phyloP scores from a whole-genome alignment of 2,888 invertebrate species.

The Himalopsyche anomala region DNA sequence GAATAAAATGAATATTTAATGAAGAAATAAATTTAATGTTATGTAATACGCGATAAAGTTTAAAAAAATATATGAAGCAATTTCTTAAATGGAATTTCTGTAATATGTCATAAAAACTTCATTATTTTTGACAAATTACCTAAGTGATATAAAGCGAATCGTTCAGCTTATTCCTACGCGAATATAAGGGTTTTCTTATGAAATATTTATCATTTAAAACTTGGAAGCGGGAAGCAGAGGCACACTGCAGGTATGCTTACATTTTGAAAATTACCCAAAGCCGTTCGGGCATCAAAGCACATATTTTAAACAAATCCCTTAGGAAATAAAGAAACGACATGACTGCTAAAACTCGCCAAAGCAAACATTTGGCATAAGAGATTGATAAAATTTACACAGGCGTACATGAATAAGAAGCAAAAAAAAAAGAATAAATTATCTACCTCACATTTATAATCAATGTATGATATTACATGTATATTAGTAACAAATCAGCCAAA shows the following conservation, averaged over 20 bases:
- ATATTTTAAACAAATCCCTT: slow-evolving; percentile 53
- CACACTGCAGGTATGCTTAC: slow-evolving; percentile 30
- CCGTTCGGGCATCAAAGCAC: slow-evolving; percentile 48
- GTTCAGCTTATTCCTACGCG: neutral
- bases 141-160: slow-evolving; percentile 20
- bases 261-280: slow-evolving; percentile 37
- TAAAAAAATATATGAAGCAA: too few relatives aligned
- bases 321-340: slow-evolving; percentile 55
- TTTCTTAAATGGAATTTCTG: neutral
- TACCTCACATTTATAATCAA: neutral
- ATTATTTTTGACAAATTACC: slow-evolving; percentile 22
- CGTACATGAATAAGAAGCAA: slow-evolving; percentile 4
- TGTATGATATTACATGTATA: neutral
- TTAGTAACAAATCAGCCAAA: neutral
- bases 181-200: neutral
- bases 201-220: slow-evolving; percentile 35
- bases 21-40: too few relatives aligned
- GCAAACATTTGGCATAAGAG: slow-evolving; percentile 51
- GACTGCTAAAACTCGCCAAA: slow-evolving; percentile 49
- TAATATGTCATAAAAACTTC: neutral
- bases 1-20: too few relatives aligned
- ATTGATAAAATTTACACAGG: slow-evolving; percentile 45
- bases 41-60: too few relatives aligned
- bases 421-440: neutral
- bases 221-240: neutral